Conservation (phyloP, 2,888 invertebrate genomes). For the Laspeyria flexula region DNA sequence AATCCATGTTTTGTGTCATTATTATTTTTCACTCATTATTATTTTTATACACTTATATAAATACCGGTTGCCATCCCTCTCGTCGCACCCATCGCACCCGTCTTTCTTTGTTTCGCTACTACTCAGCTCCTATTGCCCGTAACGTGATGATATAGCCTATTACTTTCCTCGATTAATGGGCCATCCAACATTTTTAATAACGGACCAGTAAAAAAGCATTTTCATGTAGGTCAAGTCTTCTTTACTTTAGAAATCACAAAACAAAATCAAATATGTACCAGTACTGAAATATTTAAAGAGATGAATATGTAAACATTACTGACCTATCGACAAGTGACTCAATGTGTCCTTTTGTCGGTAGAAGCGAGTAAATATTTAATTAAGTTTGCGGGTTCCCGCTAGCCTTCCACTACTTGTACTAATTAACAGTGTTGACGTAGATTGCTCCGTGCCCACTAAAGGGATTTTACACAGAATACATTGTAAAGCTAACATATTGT, state of each 20-base stretch:
- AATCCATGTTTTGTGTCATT: too few species aligned
- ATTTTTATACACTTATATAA: too few species aligned
- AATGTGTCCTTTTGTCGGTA: slow-evolving; percentile 5
- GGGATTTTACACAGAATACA: slow-evolving; percentile 4
- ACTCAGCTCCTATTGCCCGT: too few species aligned
- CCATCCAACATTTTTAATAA: too few species aligned
- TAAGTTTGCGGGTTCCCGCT: slow-evolving; percentile 16
- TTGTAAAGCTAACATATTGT: slow-evolving; percentile 8
- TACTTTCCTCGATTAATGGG: too few species aligned
- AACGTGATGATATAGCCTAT: too few species aligned
- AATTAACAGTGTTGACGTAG: slow-evolving; percentile 15
- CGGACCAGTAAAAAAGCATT: too few species aligned
- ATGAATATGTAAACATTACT: background rate
- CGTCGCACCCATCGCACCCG: too few species aligned
- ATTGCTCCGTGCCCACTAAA: slow-evolving; percentile 10
- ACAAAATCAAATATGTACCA: background rate
- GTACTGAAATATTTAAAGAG: background rate
- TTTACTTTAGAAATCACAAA: background rate
- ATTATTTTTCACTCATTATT: too few species aligned
- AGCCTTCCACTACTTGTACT: slow-evolving; percentile 4
- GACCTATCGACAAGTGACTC: background rate
- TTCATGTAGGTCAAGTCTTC: too few species aligned
- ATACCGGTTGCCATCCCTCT: too few species aligned
- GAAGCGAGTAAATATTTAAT: slow-evolving; percentile 31
- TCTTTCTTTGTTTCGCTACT: too few species aligned